Conservation (phyloP, 2,888 invertebrate genomes). For the Torymus aiolomorphi region DNA sequence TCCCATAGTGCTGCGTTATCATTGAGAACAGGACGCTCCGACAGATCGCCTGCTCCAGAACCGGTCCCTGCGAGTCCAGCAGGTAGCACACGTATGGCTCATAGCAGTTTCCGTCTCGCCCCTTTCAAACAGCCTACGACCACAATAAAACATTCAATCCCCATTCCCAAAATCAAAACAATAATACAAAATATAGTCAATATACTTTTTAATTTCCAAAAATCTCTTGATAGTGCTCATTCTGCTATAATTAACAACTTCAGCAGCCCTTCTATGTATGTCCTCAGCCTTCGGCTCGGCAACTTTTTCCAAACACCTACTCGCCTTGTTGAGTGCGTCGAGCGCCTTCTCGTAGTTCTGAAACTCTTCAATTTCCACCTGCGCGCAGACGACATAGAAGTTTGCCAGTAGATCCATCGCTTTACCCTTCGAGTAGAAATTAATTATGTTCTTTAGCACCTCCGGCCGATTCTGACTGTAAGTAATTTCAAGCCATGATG, state of each 20-base stretch:
- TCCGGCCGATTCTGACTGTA: slow-evolving; percentile 93
- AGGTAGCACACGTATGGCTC: slow-evolving; percentile 79
- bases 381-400: slow-evolving; percentile 96
- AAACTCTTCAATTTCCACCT: slow-evolving; percentile 92
- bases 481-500: slow-evolving; percentile 97
- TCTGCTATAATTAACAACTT: slow-evolving; percentile 77
- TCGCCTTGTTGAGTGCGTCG: slow-evolving; percentile 93
- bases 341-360: slow-evolving; percentile 97
- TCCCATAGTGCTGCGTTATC: slow-evolving; percentile 71
- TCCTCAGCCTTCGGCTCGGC: slow-evolving; percentile 75
- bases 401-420: slow-evolving; percentile 93
- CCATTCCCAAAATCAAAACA: neutral
- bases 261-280: slow-evolving; percentile 77
- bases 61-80: slow-evolving; percentile 72
- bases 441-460: slow-evolving; percentile 92
- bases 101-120: slow-evolving; percentile 79
- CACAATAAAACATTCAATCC: neutral
- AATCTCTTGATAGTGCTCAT: slow-evolving; percentile 79
- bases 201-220: slow-evolving; percentile 78
- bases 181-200: slow-evolving; percentile 61
- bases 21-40: slow-evolving; percentile 72
- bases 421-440: slow-evolving; percentile 95
- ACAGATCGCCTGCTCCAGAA: slow-evolving; percentile 72
- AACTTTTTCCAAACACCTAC: slow-evolving; percentile 82
- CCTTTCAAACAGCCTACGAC: slow-evolving; percentile 77